These are phyloP conservation scores for Strigamia maritima DNA, from an alignment of 2,888 invertebrate species.

Conservation along the genomic window DNA sequence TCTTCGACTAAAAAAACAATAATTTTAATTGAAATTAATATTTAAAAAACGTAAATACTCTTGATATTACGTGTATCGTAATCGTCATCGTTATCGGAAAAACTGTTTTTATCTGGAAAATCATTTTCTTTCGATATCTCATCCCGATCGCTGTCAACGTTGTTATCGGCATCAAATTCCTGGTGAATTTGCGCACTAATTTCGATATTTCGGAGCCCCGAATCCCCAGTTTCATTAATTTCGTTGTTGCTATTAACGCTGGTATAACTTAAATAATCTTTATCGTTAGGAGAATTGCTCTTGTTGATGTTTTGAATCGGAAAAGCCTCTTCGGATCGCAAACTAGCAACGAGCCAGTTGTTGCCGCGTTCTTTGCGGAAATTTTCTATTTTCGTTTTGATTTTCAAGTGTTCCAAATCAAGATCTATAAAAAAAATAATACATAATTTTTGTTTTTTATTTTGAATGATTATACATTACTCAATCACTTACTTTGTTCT, in stretches of 20 bases:
- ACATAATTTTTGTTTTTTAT: neutral
- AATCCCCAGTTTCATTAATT: neutral
- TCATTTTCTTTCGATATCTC: too few species aligned
- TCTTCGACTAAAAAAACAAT: neutral
- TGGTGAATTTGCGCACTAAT: neutral
- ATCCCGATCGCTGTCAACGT: neutral
- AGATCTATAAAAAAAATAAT: neutral
- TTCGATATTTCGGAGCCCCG: neutral
- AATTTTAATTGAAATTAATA: too few species aligned
- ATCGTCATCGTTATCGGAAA: too few species aligned
- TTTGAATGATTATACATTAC: neutral
- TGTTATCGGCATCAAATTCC: neutral
- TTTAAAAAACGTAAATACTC: too few species aligned
- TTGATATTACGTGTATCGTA: too few species aligned
- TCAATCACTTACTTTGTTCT: neutral
- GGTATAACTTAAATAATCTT: neutral
- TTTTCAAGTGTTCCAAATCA: neutral
- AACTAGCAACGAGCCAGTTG: constrained; percentile 1
- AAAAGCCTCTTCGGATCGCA: neutral
- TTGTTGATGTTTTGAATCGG: neutral
- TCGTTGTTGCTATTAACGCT: neutral
- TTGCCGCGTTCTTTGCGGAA: neutral
- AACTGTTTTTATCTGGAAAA: too few species aligned
- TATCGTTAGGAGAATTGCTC: neutral
- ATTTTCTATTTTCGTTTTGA: neutral